Evolutionary conservation across 2,888 invertebrate genomes (phyloP).

Genomic region (Ommatoiulus sabulosus): DNA sequence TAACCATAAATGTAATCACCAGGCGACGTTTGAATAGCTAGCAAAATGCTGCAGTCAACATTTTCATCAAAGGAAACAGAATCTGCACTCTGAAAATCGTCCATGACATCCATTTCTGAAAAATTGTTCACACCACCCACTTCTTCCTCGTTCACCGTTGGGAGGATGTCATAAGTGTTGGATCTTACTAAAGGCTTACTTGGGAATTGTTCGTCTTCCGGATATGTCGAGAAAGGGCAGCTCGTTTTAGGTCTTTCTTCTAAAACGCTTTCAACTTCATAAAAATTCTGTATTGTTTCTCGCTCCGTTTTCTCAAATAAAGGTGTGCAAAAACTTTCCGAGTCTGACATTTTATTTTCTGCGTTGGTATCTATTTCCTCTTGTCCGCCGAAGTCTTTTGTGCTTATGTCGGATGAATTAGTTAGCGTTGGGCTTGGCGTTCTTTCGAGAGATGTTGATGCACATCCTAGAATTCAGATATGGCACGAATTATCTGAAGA

Average conservation of each 20-base stretch:
- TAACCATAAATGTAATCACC: conserved; percentile 50
- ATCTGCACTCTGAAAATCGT: not conserved
- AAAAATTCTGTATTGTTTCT: not conserved
- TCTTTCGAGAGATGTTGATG: not conserved
- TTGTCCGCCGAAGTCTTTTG: not conserved
- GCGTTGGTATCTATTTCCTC: not conserved
- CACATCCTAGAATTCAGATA: not conserved
- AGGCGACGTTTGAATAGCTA: not conserved
- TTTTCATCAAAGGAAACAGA: not conserved
- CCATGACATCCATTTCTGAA: not conserved
- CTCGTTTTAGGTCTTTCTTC: conserved; percentile 16
- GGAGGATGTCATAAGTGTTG: conserved; percentile 58
- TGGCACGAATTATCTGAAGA: not conserved
- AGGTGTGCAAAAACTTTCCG: not conserved
- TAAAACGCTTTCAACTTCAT: not conserved
- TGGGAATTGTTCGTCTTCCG: not conserved
- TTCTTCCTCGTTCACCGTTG: conserved; percentile 51
- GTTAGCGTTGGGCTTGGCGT: not conserved
- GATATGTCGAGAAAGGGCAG: not conserved
- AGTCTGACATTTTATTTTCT: not conserved
- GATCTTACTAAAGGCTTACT: conserved; percentile 55
- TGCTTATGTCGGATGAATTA: not conserved
- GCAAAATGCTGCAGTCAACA: not conserved
- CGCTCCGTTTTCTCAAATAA: not conserved
- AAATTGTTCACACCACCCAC: not conserved